A percentile compares a stretch with the other conserved stretches of the same genome.
These are phyloP conservation scores for Netelia inedita DNA, from an alignment of 2,888 invertebrate species.

Conservation along the genomic window DNA sequence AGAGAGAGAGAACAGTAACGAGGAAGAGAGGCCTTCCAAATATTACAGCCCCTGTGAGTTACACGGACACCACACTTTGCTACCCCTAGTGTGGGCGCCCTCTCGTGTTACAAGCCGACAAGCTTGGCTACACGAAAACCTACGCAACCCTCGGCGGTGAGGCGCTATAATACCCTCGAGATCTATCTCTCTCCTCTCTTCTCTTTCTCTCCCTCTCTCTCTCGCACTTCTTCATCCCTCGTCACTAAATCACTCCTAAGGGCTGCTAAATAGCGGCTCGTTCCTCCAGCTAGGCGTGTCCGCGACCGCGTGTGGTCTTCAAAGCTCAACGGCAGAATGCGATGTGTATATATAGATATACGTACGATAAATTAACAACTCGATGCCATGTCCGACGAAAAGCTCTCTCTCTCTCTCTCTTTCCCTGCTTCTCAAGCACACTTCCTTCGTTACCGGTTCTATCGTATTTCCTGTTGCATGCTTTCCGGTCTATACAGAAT, in stretches of 20 bases:
- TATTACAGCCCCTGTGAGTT: slow-evolving; percentile 44
- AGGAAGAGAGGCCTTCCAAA: slow-evolving; percentile 39
- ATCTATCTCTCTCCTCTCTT: slow-evolving; percentile 21
- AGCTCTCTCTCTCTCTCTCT: slow-evolving; percentile 27
- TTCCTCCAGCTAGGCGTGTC: slow-evolving; percentile 75
- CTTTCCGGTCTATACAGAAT: too few species aligned
- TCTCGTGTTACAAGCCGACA: slow-evolving; percentile 74
- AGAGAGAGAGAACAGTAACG: slow-evolving; percentile 50
- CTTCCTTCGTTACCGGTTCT: slow-evolving; percentile 20
- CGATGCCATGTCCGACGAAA: slow-evolving; percentile 54
- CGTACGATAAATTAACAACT: slow-evolving; percentile 43
- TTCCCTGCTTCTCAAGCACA: slow-evolving; percentile 18
- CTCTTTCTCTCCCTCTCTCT: slow-evolving; percentile 57
- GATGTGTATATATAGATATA: slow-evolving; percentile 19
- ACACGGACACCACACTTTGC: slow-evolving; percentile 65
- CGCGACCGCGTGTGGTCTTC: slow-evolving; percentile 72
- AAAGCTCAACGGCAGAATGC: slow-evolving; percentile 59
- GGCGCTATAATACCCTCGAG: slow-evolving; percentile 61
- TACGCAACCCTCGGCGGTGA: slow-evolving; percentile 58
- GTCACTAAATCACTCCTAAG: slow-evolving; percentile 83
- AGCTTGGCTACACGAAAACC: slow-evolving; percentile 71
- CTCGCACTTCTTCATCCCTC: slow-evolving; percentile 34
- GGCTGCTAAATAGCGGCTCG: slow-evolving; percentile 83
- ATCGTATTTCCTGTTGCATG: neutral
- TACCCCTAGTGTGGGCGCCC: slow-evolving; percentile 65